Evolutionary conservation across 2,113 vertebrate species (phyloP).

Genomic region (Otocyon megalotis): DNA sequence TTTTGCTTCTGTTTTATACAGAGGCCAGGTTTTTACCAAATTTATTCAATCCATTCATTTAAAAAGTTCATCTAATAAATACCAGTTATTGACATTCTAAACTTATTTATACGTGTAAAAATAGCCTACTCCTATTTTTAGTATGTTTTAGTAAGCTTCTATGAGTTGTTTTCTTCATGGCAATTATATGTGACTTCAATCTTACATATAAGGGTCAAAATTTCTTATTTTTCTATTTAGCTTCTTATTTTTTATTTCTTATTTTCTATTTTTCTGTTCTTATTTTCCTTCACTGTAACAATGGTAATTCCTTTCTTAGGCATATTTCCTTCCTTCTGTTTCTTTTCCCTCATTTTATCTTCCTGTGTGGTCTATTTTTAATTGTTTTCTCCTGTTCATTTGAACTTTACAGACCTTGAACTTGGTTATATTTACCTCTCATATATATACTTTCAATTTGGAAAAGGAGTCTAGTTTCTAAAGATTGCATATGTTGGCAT

Average conservation of each 20-base stretch:
- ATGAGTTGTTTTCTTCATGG: conserved; percentile 37
- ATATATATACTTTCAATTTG: neutral
- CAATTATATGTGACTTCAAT: conserved; percentile 1
- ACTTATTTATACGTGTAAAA: neutral
- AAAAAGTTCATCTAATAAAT: neutral
- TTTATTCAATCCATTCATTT: neutral
- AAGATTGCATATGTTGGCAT: neutral
- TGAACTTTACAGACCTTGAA: conserved; percentile 60
- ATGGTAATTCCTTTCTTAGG: neutral
- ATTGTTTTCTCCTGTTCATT: conserved; percentile 40
- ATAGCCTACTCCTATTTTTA: neutral
- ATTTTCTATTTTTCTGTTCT: conserved; percentile 18
- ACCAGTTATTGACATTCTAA: neutral
- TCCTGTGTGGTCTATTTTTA: conserved; percentile 54
- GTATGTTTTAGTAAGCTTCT: neutral
- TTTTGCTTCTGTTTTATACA: neutral
- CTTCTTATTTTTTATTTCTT: neutral
- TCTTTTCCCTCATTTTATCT: conserved; percentile 57
- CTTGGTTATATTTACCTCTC: conserved; percentile 57
- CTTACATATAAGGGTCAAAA: neutral
- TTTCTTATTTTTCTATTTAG: conserved; percentile 27
- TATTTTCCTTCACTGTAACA: conserved; percentile 6
- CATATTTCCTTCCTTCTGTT: conserved; percentile 67
- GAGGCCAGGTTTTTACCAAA: neutral
- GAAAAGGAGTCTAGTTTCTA: neutral